A percentile compares a stretch with the other conserved stretches of the same genome.
phyloP scores from a whole-genome alignment of 2,797 vertebrate genomes.

The Zalophus californianus region DNA sequence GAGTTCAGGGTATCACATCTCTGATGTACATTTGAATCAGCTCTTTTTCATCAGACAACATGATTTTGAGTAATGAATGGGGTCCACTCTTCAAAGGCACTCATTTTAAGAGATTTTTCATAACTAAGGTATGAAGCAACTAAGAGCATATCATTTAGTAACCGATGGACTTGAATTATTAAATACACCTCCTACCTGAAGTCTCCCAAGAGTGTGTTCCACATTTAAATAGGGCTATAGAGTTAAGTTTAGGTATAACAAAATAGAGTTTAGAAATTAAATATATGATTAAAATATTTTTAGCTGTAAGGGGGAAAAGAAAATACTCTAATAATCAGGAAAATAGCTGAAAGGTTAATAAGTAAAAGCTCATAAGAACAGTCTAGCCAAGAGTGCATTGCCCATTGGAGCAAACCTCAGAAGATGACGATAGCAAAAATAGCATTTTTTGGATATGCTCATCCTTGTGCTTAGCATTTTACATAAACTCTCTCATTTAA shows the following conservation, averaged over 20 bases:
- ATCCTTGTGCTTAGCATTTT: neutral
- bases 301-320: neutral
- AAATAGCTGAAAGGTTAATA: neutral
- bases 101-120: slow-evolving; percentile 55
- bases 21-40: slow-evolving; percentile 4
- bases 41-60: slow-evolving; percentile 31
- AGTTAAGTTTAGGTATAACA: neutral
- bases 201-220: neutral
- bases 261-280: slow-evolving; percentile 36
- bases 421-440: neutral
- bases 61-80: slow-evolving; percentile 56
- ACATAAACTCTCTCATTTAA: neutral
- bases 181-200: neutral
- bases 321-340: slow-evolving; percentile 22
- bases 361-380: neutral
- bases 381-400: neutral
- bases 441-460: neutral
- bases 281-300: neutral
- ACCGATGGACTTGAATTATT: slow-evolving; percentile 58
- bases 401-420: neutral
- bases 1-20: neutral
- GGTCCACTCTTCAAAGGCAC: slow-evolving; percentile 28
- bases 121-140: slow-evolving; percentile 39
- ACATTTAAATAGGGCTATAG: neutral
- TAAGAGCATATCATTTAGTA: slow-evolving; percentile 57